phyloP scores from a whole-genome alignment of 1,140 invertebrate species.

The Agrilus planipennis region DNA sequence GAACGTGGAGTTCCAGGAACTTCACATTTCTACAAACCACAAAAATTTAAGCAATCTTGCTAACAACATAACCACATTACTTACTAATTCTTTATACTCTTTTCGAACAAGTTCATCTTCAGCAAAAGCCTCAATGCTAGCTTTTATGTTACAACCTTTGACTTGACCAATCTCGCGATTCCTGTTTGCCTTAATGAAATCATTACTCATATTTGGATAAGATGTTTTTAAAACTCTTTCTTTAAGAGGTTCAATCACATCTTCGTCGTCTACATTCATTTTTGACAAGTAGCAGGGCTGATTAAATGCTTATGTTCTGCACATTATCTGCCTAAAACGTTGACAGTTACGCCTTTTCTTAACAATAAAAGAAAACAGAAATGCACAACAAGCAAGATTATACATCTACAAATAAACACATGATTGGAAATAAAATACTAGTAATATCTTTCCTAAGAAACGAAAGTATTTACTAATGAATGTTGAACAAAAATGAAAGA shows the following conservation, averaged over 20 bases:
- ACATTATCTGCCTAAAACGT: no score
- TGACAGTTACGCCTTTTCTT: no score
- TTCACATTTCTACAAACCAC: constrained; percentile 49
- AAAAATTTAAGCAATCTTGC: constrained; percentile 1
- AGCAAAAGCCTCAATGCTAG: constrained; percentile 38
- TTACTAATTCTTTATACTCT: constrained; percentile 40
- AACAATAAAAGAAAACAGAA: no score
- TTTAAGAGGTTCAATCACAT: constrained; percentile 2
- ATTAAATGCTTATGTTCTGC: no score
- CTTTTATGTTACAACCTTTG: constrained; percentile 13
- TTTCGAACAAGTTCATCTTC: constrained; percentile 42
- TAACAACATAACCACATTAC: constrained; percentile 11
- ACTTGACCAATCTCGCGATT: constrained; percentile 13
- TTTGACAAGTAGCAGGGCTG: no score
- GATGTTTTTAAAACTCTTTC: constrained; percentile 12
- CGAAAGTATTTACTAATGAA: no score
- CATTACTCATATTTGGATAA: constrained; percentile 11
- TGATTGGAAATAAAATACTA: no score
- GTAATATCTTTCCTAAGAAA: no score
- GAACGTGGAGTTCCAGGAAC: constrained; percentile 61
- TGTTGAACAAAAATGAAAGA: no score
- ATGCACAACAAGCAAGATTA: no score
- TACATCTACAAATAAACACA: no score
- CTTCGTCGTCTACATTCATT: constrained; percentile 6
- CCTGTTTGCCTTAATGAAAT: constrained; percentile 17